Percentiles rank a stretch among this genome's conserved stretches.
Evolutionary conservation across 2,888 invertebrate species (phyloP).

Genomic region (Machimus rusticus): DNA sequence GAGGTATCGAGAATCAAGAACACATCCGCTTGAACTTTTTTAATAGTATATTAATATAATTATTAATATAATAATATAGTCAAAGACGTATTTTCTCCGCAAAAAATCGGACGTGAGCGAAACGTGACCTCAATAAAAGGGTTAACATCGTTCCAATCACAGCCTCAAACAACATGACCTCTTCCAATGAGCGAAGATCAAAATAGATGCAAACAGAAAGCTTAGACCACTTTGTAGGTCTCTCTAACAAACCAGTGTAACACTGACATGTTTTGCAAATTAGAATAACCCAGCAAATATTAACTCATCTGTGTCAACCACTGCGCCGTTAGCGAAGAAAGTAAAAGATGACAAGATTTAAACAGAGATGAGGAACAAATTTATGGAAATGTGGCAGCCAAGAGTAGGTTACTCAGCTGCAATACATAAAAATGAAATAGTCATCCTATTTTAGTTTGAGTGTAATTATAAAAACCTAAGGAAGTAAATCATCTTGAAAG

Average conservation of each 20-base stretch:
- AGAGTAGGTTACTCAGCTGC: not conserved
- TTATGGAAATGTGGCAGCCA: not conserved
- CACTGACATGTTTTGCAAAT: not conserved
- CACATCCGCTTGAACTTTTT: not conserved
- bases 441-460: not conserved
- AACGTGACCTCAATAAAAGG: not conserved
- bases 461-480: not conserved
- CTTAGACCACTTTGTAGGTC: not conserved
- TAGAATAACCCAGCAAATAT: not conserved
- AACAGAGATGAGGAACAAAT: not conserved
- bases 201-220: not conserved
- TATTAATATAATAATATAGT: too few species aligned
- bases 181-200: not conserved
- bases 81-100: not conserved
- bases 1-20: not conserved
- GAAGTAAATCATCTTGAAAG: not conserved
- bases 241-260: not conserved
- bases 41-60: not conserved
- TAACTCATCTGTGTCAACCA: not conserved
- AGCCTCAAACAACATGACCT: not conserved
- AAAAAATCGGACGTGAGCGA: not conserved
- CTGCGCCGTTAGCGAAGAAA: not conserved
- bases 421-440: not conserved
- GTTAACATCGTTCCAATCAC: not conserved
- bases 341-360: not conserved